Evolutionary conservation across 2,797 vertebrate species (phyloP).

Genomic region (Peromyscus nudipes): DNA sequence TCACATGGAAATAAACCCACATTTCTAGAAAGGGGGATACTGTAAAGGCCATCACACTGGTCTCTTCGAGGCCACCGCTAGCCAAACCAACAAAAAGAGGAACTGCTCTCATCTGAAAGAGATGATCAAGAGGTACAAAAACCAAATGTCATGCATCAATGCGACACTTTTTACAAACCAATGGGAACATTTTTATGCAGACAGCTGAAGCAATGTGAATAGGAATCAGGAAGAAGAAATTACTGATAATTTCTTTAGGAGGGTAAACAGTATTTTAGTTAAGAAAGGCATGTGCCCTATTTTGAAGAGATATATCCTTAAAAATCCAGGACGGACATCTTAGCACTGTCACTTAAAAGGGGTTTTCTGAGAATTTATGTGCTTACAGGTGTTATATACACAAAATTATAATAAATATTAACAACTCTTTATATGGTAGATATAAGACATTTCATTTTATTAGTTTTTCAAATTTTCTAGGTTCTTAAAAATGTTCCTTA

Average conservation of each 20-base stretch:
- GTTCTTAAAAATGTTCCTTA: neutral
- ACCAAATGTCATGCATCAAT: neutral
- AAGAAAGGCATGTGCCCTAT: neutral
- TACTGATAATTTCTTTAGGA: slow-evolving; percentile 16
- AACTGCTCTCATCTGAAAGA: slow-evolving; percentile 31
- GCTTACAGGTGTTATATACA: neutral
- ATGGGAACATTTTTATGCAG: neutral
- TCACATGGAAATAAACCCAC: neutral
- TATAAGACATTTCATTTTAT: neutral
- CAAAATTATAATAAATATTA: neutral
- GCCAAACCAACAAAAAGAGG: neutral
- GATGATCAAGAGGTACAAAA: slow-evolving; percentile 19
- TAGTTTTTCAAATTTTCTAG: slow-evolving; percentile 4
- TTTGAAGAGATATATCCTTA: slow-evolving; percentile 35
- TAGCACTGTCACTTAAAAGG: slow-evolving; percentile 10
- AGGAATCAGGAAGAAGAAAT: neutral
- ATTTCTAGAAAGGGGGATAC: neutral
- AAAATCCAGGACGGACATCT: slow-evolving; percentile 33
- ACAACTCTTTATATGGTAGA: neutral
- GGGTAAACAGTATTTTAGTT: neutral
- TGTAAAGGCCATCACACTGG: neutral
- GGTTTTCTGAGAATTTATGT: neutral
- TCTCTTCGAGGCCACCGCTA: neutral
- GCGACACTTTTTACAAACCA: neutral
- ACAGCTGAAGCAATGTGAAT: slow-evolving; percentile 2